Conservation (phyloP, 1,140 invertebrate species). For the Stegodyphus dumicola region DNA sequence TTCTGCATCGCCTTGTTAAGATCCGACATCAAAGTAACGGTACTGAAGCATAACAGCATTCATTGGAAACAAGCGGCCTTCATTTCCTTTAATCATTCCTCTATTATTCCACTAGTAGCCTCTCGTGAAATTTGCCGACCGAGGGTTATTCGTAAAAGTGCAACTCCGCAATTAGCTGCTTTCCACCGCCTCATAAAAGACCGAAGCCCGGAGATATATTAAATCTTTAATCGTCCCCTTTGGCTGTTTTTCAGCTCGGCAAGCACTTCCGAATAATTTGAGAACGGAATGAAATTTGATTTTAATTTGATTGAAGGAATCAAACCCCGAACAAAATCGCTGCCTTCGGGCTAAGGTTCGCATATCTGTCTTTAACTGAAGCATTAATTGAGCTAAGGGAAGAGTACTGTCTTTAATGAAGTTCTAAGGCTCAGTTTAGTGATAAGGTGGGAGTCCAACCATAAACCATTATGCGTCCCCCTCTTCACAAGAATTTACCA, state of each 20-base stretch:
- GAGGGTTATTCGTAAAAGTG: neutral
- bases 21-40: no score
- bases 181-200: neutral
- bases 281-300: conserved; percentile 47
- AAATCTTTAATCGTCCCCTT: conserved; percentile 37
- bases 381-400: conserved; percentile 19
- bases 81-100: neutral
- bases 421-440: conserved; percentile 36
- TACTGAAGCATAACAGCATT: no score
- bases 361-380: conserved; percentile 17
- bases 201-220: conserved; percentile 2
- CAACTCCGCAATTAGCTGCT: conserved; percentile 10
- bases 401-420: conserved; percentile 35
- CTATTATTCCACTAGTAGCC: neutral
- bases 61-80: no score
- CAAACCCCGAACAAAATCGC: conserved; percentile 14
- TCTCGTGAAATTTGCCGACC: neutral
- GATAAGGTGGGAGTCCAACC: conserved; percentile 34
- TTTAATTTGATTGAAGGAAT: conserved; percentile 48
- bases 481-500: conserved; percentile 18
- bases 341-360: conserved; percentile 30
- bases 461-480: conserved; percentile 22
- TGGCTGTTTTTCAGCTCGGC: conserved; percentile 38
- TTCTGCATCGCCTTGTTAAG: no score
- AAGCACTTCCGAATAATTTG: conserved; percentile 43